Percentiles rank a stretch among this genome's conserved stretches.
phyloP scores from a whole-genome alignment of 2,113 vertebrate species.

The Tenrec ecaudatus region DNA sequence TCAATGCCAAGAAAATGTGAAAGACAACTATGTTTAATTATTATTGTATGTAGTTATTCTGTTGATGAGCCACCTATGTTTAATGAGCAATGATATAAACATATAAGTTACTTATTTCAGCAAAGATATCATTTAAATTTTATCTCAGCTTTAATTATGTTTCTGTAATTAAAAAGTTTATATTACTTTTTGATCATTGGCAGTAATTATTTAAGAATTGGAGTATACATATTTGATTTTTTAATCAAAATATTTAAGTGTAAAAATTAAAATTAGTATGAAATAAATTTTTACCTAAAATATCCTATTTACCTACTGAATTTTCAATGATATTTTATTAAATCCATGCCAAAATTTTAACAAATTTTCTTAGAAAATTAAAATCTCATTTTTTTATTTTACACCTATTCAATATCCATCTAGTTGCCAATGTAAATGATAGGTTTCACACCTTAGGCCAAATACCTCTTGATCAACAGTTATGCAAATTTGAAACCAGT shows the following conservation, averaged over 20 bases:
- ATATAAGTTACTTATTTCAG: background rate
- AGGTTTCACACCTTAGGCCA: background rate
- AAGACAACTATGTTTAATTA: background rate
- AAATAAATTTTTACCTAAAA: background rate
- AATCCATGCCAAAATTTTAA: background rate
- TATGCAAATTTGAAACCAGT: background rate
- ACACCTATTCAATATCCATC: background rate
- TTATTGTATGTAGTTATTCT: background rate
- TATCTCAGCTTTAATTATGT: slow-evolving; percentile 12
- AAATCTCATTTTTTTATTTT: background rate
- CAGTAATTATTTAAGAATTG: background rate
- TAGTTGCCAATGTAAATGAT: background rate
- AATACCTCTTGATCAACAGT: background rate
- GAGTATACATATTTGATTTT: too few relatives aligned
- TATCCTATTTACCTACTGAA: too few relatives aligned
- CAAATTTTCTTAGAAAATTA: background rate
- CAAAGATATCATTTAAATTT: background rate
- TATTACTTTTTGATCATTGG: background rate
- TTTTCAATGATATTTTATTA: too few relatives aligned
- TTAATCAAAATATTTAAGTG: background rate
- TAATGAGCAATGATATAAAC: slow-evolving; percentile 15
- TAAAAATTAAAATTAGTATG: slow-evolving; percentile 4
- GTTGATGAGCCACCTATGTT: background rate
- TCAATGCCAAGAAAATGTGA: background rate
- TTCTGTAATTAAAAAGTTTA: background rate